Evolutionary conservation across 2,888 invertebrate species (phyloP).

Genomic region (Epiperipatus broadwayi): DNA sequence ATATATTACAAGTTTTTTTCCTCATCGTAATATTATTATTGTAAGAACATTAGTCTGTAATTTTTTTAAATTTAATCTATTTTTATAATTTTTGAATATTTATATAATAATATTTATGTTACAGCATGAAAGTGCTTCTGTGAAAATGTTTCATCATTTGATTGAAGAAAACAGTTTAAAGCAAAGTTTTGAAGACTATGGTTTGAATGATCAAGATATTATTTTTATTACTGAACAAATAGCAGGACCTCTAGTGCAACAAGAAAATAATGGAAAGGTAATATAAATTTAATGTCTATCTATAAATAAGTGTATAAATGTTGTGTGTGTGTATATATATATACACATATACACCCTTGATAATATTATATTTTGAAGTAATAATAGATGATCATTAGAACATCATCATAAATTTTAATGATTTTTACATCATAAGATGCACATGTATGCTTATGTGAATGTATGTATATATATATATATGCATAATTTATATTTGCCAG

Average conservation of each 20-base stretch:
- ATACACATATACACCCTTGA: too few species aligned
- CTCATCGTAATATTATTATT: neutral
- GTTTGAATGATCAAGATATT: conserved; percentile 25
- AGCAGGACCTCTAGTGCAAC: conserved; percentile 15
- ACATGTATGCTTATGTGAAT: too few species aligned
- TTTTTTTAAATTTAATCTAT: neutral
- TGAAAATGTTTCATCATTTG: conserved; percentile 32
- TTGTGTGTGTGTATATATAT: too few species aligned
- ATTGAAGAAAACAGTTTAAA: conserved; percentile 27
- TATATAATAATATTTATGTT: conserved; percentile 19
- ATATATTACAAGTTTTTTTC: too few species aligned
- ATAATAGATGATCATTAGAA: too few species aligned
- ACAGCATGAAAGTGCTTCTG: conserved; percentile 36
- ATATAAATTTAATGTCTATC: conserved; percentile 12
- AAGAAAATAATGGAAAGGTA: conserved; percentile 6
- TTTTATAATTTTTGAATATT: neutral
- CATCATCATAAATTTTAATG: too few species aligned
- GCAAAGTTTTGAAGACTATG: conserved; percentile 23
- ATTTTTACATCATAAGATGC: too few species aligned
- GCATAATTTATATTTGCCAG: too few species aligned
- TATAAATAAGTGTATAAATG: too few species aligned
- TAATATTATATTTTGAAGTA: too few species aligned
- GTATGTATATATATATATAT: too few species aligned
- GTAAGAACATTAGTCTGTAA: too few species aligned
- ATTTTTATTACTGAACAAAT: conserved; percentile 34